Evolutionary conservation across 2,888 invertebrate genomes (phyloP).

Genomic region (Fragum sueziense): DNA sequence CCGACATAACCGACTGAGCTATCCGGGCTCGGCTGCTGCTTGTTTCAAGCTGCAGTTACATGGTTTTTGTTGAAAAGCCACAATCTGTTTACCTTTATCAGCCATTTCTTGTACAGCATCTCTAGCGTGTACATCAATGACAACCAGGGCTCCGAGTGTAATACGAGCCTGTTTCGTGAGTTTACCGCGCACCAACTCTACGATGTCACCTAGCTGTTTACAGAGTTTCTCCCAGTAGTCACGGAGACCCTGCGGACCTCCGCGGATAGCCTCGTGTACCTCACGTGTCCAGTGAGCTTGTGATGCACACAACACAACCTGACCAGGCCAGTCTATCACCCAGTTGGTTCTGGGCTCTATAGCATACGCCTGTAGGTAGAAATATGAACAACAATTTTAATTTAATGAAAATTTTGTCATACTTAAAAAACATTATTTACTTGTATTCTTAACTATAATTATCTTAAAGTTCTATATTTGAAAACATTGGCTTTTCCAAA

Average conservation of each 20-base stretch:
- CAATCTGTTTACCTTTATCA: slow-evolving; percentile 73
- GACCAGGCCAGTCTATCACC: slow-evolving; percentile 97
- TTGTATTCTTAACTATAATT: too few relatives aligned
- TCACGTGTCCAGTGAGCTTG: slow-evolving; percentile 93
- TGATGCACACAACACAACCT: slow-evolving; percentile 90
- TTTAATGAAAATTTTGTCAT: too few relatives aligned
- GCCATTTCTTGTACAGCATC: slow-evolving; percentile 89
- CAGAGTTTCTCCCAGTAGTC: slow-evolving; percentile 85
- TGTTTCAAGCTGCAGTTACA: too few relatives aligned
- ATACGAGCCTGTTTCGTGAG: slow-evolving; percentile 93
- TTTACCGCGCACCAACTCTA: slow-evolving; percentile 91
- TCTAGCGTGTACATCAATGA: slow-evolving; percentile 95
- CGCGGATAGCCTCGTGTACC: slow-evolving; percentile 88
- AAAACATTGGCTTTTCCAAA: too few relatives aligned
- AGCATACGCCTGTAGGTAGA: slow-evolving; percentile 76
- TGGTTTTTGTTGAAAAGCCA: too few relatives aligned
- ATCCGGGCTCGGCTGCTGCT: too few relatives aligned
- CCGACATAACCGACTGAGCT: too few relatives aligned
- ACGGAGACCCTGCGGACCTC: slow-evolving; percentile 85
- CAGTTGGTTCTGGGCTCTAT: slow-evolving; percentile 86
- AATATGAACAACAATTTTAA: too few relatives aligned
- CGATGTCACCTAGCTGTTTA: slow-evolving; percentile 89
- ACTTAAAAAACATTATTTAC: too few relatives aligned
- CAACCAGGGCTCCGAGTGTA: slow-evolving; percentile 94
- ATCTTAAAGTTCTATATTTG: too few relatives aligned